Base-by-base conservation (phyloP, 2,888 invertebrate species). In the Coleophora deauratella region DNA sequence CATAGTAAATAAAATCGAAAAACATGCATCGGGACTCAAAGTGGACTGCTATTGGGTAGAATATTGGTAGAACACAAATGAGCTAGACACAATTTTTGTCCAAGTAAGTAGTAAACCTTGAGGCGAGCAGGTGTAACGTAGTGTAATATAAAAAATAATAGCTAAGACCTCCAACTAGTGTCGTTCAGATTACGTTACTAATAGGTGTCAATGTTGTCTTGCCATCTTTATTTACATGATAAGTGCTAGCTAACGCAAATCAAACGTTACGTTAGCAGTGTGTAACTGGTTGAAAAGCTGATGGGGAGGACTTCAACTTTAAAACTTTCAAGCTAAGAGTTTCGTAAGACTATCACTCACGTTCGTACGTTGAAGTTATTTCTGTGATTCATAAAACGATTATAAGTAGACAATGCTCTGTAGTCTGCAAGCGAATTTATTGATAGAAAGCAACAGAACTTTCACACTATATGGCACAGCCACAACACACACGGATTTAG, bases 401-500 rank as follows among this genome's bases (percentile, higher is more conserved):
- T 40, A 10, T 30, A 30, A 41, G 42, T 41, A 42, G 35, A 46
- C 37, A 44, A 45, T 44, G 28, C 28, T 30, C 39, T 31, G 56
- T 48, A n/a, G n/a, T 46, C 52, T 54, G 49, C 21, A 21, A n/a
- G n/a, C 21, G 21, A 6, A 4, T 21, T 53, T 59, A 67, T 58
- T 59, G 55, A 50, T 72, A 72, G 74, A 76, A 77, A 77, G 73
- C 66, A 50, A 49, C 56, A 52, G 51, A 58, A 69, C 72, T 72
- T 74, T 74, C 70, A 62, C 72, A 53, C 56, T 52, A 58, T 59
- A 54, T 51, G 46, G 38, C 37, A 40, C 50, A 40, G 43, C 44
- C n/a, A n/a, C n/a, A n/a, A 47, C 50, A 47, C 38, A 51, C 57
- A 42, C 42, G 44, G 28, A 14, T 27, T 27, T 21, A 11, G 9